A percentile compares a stretch with the other conserved stretches of the same genome.
Conservation (phyloP, 2,888 invertebrate species). For the Mythimna albipuncta region DNA sequence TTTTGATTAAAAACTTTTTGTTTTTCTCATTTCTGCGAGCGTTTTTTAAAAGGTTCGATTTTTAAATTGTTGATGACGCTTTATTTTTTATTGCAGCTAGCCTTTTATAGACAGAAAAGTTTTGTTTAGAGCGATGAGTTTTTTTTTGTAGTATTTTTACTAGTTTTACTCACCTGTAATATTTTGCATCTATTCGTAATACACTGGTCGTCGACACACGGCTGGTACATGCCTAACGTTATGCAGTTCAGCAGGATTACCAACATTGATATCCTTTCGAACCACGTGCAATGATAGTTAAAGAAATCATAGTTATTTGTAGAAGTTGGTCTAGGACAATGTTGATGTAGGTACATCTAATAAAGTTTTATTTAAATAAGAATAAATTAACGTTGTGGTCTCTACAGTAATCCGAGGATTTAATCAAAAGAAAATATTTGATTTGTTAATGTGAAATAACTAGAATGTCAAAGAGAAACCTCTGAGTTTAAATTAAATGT, state of each 20-base stretch:
- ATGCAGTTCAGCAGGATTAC: slow-evolving; percentile 99
- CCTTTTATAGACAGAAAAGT: neutral
- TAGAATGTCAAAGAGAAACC: slow-evolving; percentile 51
- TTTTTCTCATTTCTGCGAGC: slow-evolving; percentile 13
- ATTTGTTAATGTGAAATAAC: slow-evolving; percentile 37
- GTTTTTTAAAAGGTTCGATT: slow-evolving; percentile 21
- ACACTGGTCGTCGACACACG: slow-evolving; percentile 98
- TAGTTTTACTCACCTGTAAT: slow-evolving; percentile 93
- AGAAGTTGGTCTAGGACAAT: neutral
- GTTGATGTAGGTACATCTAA: neutral
- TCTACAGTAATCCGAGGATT: slow-evolving; percentile 12
- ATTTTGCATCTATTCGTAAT: slow-evolving; percentile 97
- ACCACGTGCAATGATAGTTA: slow-evolving; percentile 96
- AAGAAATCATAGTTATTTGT: slow-evolving; percentile 83
- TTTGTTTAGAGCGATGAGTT: neutral
- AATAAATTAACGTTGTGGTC: slow-evolving; percentile 2
- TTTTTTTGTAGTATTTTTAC: neutral
- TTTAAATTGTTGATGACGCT: neutral
- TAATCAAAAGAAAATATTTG: slow-evolving; percentile 52
- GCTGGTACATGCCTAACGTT: slow-evolving; percentile 99
- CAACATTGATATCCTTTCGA: slow-evolving; percentile 99
- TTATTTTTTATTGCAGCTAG: slow-evolving; percentile 12
- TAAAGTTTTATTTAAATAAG: neutral
- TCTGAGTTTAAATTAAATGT: slow-evolving; percentile 54
- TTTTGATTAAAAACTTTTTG: slow-evolving; percentile 35